These are phyloP conservation scores for Amphiprion clarkii DNA, from an alignment of 2,797 vertebrate genomes.

Conservation along the genomic window DNA sequence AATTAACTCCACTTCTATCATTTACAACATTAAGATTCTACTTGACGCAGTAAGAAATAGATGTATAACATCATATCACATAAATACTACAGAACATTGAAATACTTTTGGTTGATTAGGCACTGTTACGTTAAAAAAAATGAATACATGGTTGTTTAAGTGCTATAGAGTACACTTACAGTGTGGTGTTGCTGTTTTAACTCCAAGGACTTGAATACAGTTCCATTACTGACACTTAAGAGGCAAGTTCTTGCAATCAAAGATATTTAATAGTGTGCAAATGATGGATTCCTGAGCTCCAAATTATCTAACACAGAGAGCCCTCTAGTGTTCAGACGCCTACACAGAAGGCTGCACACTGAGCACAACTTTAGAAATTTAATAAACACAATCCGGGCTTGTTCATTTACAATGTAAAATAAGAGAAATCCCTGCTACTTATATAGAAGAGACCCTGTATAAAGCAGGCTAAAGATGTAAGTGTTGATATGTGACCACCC, in stretches of 20 bases:
- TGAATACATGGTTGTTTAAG: too few species aligned
- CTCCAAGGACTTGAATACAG: neutral
- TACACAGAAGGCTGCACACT: neutral
- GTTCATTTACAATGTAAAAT: too few species aligned
- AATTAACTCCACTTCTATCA: neutral
- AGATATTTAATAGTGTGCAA: neutral
- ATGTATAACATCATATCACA: neutral
- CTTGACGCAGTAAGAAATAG: neutral
- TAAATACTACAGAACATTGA: too few species aligned
- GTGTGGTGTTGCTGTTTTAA: neutral
- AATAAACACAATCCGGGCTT: neutral
- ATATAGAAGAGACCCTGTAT: neutral
- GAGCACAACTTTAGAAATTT: neutral
- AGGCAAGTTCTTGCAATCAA: neutral
- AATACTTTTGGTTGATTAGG: too few species aligned
- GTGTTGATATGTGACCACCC: conserved; percentile 16
- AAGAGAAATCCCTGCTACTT: neutral
- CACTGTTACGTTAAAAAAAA: too few species aligned
- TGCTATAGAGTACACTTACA: too few species aligned
- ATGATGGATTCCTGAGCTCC: neutral
- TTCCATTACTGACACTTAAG: neutral
- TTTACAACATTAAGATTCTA: neutral
- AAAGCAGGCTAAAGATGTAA: neutral
- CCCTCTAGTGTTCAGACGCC: conserved; percentile 60
- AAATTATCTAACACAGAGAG: conserved; percentile 43